Percentiles rank a stretch among this genome's conserved stretches.
Evolutionary conservation across 2,888 invertebrate species (phyloP).

Genomic region (Latrodectus elegans): DNA sequence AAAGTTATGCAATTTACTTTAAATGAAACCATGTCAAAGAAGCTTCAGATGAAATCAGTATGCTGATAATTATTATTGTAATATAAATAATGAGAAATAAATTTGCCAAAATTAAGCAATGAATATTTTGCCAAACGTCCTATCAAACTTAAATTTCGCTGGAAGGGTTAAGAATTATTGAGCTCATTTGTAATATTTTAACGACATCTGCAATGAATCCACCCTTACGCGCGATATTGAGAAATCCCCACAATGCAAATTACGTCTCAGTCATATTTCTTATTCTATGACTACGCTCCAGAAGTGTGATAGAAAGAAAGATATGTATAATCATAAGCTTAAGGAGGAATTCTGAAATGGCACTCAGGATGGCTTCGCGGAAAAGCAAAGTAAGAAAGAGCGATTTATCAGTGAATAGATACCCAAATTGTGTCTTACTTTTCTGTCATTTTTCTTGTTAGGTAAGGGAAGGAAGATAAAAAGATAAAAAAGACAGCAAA

Average conservation of each 20-base stretch:
- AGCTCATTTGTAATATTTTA: background rate
- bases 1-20: too few relatives aligned
- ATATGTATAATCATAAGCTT: background rate
- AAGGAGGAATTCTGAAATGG: background rate
- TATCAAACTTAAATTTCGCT: background rate
- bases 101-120: too few relatives aligned
- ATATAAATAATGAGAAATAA: too few relatives aligned
- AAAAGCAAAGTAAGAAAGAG: background rate
- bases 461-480: conserved; percentile 37
- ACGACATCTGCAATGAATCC: background rate
- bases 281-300: background rate
- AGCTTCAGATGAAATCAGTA: too few relatives aligned
- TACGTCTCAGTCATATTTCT: background rate
- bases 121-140: too few relatives aligned
- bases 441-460: conserved; percentile 35
- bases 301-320: background rate
- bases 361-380: background rate
- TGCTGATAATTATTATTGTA: too few relatives aligned
- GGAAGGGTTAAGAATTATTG: background rate
- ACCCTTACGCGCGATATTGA: background rate
- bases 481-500: conserved; percentile 16
- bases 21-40: too few relatives aligned
- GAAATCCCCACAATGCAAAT: background rate
- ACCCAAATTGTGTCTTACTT: conserved; percentile 25
- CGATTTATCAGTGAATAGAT: conserved; percentile 5